Evolutionary conservation across 2,113 vertebrate genomes (phyloP).

Genomic region (Corythornis madagascariensis): DNA sequence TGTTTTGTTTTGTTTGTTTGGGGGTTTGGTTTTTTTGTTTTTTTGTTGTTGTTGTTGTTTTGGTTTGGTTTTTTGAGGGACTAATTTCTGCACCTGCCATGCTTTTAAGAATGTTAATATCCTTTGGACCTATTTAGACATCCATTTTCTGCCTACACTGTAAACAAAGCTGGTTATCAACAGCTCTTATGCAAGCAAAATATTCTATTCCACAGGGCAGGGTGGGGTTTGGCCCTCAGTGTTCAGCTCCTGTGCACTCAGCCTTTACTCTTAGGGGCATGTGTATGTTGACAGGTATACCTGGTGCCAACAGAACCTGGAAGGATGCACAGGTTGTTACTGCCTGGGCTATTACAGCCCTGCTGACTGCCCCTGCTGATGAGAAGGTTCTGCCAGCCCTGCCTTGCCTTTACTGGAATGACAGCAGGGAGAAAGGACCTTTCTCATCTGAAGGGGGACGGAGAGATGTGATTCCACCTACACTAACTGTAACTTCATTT

Average conservation of each 20-base stretch:
- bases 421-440: neutral
- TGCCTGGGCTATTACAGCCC: neutral
- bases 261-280: neutral
- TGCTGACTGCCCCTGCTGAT: neutral
- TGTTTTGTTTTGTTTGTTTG: no score
- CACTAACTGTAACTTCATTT: neutral
- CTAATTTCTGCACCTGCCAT: slow-evolving; percentile 9
- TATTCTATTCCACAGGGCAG: slow-evolving; percentile 13
- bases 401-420: rapidly evolving
- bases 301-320: neutral
- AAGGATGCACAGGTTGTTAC: neutral
- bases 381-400: neutral
- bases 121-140: slow-evolving; percentile 10
- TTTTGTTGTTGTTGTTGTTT: no score
- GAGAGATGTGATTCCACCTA: neutral
- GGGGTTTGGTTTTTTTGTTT: no score
- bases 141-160: neutral
- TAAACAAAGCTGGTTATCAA: slow-evolving; percentile 22
- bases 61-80: neutral
- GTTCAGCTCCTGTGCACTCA: neutral
- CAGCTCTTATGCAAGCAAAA: slow-evolving; percentile 19
- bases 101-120: slow-evolving; percentile 14
- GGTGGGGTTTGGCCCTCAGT: neutral
- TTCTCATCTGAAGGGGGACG: neutral
- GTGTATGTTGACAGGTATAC: rapidly evolving